Conservation (phyloP, 2,113 vertebrate genomes). For the Origma solitaria region DNA sequence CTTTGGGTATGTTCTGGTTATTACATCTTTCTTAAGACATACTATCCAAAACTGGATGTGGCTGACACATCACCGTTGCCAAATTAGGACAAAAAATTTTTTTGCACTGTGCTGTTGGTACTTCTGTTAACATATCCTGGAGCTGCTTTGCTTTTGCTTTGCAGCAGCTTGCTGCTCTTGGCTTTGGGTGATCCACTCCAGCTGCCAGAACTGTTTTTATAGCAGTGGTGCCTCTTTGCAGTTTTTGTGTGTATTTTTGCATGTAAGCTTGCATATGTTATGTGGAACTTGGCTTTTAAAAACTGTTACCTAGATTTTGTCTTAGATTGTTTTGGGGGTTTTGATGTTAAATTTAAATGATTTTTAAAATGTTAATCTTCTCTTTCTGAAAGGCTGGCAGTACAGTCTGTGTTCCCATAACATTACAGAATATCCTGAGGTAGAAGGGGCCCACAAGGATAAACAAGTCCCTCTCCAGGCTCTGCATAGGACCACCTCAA, state of each 20-base stretch:
- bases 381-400: not conserved
- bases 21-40: not conserved
- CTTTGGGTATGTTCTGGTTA: not conserved
- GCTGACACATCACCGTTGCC: not conserved
- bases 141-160: not conserved
- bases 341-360: not conserved
- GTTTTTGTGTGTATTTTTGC: not conserved
- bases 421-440: not conserved
- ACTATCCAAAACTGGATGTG: not conserved
- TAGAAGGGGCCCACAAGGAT: not conserved
- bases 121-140: not conserved
- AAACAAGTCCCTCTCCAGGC: not conserved
- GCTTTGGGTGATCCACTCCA: not conserved
- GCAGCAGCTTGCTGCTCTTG: not conserved
- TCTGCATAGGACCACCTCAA: not conserved
- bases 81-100: conserved; percentile 28
- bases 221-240: not conserved
- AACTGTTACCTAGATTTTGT: not conserved
- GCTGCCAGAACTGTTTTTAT: not conserved
- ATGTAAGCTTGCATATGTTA: not conserved
- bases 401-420: not conserved
- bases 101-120: not conserved
- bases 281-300: not conserved
- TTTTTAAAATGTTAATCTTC: not conserved
- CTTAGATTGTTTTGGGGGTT: not conserved